A percentile compares a stretch with the other conserved stretches of the same genome.
Evolutionary conservation across 2,113 vertebrate species (phyloP).

Genomic region (Callionymus lyra): DNA sequence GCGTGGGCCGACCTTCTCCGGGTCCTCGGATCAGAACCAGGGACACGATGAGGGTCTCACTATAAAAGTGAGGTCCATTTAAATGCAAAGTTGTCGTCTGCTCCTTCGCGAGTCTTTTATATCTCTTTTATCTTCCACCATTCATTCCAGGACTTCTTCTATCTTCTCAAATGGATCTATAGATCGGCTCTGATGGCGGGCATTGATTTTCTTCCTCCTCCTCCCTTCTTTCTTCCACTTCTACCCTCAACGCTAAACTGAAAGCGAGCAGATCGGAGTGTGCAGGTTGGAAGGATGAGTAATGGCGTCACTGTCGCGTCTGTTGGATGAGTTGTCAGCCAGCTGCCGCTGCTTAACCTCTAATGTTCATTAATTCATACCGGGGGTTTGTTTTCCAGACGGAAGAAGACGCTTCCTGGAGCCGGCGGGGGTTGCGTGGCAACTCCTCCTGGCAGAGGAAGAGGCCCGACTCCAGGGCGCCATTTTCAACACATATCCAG

Average conservation of each 20-base stretch:
- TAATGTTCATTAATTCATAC: neutral
- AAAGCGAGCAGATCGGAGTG: no score
- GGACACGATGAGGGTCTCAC: no score
- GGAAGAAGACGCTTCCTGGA: neutral
- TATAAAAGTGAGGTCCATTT: no score
- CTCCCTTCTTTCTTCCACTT: neutral
- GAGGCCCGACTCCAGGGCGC: no score
- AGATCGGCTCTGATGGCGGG: neutral
- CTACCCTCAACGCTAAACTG: no score
- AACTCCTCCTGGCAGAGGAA: neutral
- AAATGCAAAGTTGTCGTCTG: no score
- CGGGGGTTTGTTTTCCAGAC: neutral
- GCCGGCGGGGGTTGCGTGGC: neutral
- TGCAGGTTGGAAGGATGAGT: no score
- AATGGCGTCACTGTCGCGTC: no score
- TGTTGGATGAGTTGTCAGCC: no score
- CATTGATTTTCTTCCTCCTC: neutral
- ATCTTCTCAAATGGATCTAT: neutral
- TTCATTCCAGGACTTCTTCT: neutral
- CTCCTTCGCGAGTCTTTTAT: conserved; percentile 1
- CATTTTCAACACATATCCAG: no score
- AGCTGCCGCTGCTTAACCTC: neutral
- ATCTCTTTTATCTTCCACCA: neutral
- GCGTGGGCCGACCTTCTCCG: no score
- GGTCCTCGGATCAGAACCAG: conserved; percentile 14